Conservation (phyloP, 1,140 invertebrate genomes). For the Heliothis subflexa region DNA sequence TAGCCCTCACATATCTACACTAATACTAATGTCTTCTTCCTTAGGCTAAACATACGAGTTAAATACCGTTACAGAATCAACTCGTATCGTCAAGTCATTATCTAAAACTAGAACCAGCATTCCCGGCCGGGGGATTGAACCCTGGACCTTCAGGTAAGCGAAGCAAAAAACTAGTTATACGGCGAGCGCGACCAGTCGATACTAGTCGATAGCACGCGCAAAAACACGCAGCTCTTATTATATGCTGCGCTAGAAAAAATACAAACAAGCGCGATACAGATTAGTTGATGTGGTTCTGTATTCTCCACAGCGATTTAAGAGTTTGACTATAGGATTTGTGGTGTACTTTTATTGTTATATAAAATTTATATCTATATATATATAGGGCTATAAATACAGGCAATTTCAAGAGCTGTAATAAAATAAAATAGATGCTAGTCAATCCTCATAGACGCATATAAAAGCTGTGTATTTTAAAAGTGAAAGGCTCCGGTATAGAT, state of each 20-base stretch:
- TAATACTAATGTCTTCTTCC: background rate
- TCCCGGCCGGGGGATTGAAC: constrained; percentile 32
- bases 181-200: background rate
- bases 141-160: constrained; percentile 20
- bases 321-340: too few species aligned
- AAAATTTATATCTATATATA: too few species aligned
- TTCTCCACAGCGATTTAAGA: background rate
- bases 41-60: background rate
- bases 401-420: background rate
- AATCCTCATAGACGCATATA: too few species aligned
- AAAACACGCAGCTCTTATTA: background rate
- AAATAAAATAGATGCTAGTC: too few species aligned
- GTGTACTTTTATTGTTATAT: too few species aligned
- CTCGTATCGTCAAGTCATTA: constrained; percentile 22
- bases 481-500: too few species aligned
- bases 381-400: background rate
- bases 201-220: constrained; percentile 22
- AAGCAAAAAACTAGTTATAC: constrained; percentile 26
- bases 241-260: constrained; percentile 3
- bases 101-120: constrained; percentile 3
- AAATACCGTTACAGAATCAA: constrained; percentile 1
- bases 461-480: too few species aligned
- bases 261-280: background rate
- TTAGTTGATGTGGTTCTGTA: background rate
- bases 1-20: background rate